Conservation (phyloP, 2,113 vertebrate genomes). For the Alethe diademata region DNA sequence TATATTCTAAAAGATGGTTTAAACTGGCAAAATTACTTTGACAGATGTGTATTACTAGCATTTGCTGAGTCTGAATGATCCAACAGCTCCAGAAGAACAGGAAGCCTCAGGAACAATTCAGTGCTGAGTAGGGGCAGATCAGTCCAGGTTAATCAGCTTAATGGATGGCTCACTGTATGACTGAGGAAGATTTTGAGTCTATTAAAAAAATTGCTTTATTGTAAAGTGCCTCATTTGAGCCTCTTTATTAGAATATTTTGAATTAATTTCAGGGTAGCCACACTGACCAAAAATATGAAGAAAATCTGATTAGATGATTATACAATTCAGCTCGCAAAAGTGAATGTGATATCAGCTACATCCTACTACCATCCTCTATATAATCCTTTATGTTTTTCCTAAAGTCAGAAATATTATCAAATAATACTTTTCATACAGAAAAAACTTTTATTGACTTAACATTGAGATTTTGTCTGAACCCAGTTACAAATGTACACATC, state of each 20-base stretch:
- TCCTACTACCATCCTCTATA: background rate
- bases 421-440: background rate
- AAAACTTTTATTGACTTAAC: background rate
- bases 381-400: background rate
- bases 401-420: background rate
- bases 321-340: background rate
- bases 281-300: background rate
- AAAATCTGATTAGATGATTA: background rate
- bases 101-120: background rate
- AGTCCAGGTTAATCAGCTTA: background rate
- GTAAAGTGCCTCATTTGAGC: background rate
- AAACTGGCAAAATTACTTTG: background rate
- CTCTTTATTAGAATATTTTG: background rate
- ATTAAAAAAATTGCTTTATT: background rate
- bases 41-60: background rate
- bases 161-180: background rate
- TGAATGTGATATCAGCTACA: background rate
- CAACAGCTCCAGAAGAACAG: background rate
- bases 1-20: background rate
- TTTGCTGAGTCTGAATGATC: background rate
- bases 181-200: background rate
- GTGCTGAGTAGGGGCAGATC: rapidly evolving
- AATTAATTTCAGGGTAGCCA: background rate
- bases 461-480: background rate
- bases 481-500: background rate